Conservation (phyloP, 37 sponge, comb jelly and placozoan genomes). For the Eunapius fragilis region DNA sequence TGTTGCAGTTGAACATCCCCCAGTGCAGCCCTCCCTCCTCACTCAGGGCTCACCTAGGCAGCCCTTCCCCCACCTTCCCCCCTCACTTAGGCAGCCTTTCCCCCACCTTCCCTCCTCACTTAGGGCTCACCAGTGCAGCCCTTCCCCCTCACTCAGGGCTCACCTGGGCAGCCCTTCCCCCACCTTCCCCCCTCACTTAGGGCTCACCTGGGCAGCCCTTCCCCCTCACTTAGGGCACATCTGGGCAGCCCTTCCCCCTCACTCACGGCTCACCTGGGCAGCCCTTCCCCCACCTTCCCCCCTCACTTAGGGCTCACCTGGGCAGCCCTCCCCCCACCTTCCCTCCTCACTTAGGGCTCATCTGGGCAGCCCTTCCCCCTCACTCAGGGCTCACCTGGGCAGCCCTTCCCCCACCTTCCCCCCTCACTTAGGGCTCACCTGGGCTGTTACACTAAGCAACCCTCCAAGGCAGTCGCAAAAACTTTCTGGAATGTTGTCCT, state of each 20-base stretch:
- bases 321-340: neutral
- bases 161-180: too few relatives aligned
- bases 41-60: too few relatives aligned
- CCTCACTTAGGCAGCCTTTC: neutral
- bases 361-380: constrained; percentile 89
- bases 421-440: constrained; percentile 60
- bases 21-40: too few relatives aligned
- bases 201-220: neutral
- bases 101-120: constrained; percentile 38
- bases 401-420: constrained; percentile 82
- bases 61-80: neutral
- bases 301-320: neutral
- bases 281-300: neutral
- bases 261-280: too few relatives aligned
- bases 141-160: too few relatives aligned
- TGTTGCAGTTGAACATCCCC: too few relatives aligned
- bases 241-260: constrained; percentile 84
- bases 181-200: neutral
- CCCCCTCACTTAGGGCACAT: constrained; percentile 6
- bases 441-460: constrained; percentile 93
- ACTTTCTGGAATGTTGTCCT: constrained; percentile 92
- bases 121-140: too few relatives aligned
- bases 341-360: neutral
- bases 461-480: constrained; percentile 98
- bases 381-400: constrained; percentile 76